Base-by-base conservation (phyloP, 2,113 vertebrate species). In the Seriola aureovittata region DNA sequence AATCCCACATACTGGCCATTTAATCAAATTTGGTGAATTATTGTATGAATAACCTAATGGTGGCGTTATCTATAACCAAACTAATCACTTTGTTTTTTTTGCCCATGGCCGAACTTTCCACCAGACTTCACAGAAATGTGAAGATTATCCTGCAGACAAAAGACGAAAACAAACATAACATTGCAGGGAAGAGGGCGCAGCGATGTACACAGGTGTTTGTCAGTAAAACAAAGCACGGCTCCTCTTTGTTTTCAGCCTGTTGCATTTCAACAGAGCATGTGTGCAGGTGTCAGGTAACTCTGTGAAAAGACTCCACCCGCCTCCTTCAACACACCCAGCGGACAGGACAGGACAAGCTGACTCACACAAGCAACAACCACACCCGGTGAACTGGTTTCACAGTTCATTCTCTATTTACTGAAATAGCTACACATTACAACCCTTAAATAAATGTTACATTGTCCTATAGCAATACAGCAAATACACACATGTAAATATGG, bases 261-360 rank as follows among this genome's bases (percentile, higher is more conserved):
- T 62, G 14, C 16, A 52, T 67, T 9, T 63, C 71, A 76, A 6
- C 69, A 58, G 25, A 12, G 14, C 58, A 65, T 50, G 57, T 57
- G 70, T 69, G 71, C 64, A 54, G 81, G 89, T 88, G 65, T 92
- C 90, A 71, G 74, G 64, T 92, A 42, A 75, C 81, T 38, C 1
- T 0, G 29, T 62, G 65, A 75, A 65, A 6, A 48, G 32, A 58
- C 42, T 21, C 62, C 70, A 48, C 75, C 76, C 72, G 7, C 62
- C 38, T 63, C 36, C 58, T 64, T 21, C 4, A 75, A 60, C 71
- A 85, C 86, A 71, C 78, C 81, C 80, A 54, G 57, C n/a, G 36
- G 67, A 52, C 50, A 64, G 66, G 77, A 72, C 79, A 0, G 23
- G 79, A 60, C 86, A 75, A 68, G 82, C 64, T 21, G 63, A 48